Evolutionary conservation across 2,888 invertebrate genomes (phyloP).

Genomic region (Teleiodes luculella): DNA sequence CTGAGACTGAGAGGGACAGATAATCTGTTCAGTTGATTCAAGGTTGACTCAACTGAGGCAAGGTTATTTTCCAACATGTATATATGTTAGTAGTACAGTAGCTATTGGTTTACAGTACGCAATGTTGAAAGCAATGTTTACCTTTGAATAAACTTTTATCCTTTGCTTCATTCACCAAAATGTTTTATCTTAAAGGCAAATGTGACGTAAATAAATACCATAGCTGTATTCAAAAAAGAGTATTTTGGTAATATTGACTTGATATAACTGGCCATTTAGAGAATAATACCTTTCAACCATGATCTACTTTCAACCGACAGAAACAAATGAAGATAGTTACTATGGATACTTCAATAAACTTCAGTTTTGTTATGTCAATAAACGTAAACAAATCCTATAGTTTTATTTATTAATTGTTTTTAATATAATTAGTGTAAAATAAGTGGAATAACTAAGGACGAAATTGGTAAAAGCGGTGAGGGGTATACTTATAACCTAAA

Average conservation of each 20-base stretch:
- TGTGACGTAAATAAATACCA: neutral
- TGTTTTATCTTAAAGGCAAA: conserved; percentile 45
- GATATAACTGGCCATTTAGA: conserved; percentile 18
- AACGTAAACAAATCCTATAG: conserved; percentile 4
- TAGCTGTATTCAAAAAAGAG: neutral
- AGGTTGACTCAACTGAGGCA: conserved; percentile 39
- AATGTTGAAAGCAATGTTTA: conserved; percentile 30
- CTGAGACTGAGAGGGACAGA: conserved; percentile 31
- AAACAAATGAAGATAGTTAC: conserved; percentile 41
- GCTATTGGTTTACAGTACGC: neutral
- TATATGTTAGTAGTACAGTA: neutral
- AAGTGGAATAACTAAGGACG: conserved; percentile 11
- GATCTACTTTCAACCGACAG: too few relatives aligned
- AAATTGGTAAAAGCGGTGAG: neutral
- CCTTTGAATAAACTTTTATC: conserved; percentile 56
- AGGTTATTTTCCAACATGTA: neutral
- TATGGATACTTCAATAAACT: conserved; percentile 43
- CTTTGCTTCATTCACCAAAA: conserved; percentile 55
- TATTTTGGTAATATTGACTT: neutral
- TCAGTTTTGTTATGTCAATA: neutral
- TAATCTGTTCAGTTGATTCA: conserved; percentile 27
- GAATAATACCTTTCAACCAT: conserved; percentile 19
- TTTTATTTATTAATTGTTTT: conserved; percentile 15
- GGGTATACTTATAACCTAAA: conserved; percentile 2
- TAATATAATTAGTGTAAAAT: conserved; percentile 12